phyloP scores from a whole-genome alignment of 2,888 invertebrate genomes.

The Crioceris asparagi region DNA sequence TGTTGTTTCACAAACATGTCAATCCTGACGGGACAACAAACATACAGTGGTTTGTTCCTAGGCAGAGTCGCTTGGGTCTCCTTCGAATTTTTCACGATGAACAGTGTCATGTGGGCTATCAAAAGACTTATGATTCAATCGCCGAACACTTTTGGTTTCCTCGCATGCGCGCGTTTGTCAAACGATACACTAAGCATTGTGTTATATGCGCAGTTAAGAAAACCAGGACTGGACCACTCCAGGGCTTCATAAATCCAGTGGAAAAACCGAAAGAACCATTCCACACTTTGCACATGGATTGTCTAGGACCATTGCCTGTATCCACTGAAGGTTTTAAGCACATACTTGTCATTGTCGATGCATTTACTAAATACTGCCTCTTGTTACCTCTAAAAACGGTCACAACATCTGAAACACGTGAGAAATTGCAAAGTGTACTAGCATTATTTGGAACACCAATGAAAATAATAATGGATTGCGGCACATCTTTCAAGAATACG shows the following conservation, averaged over 20 bases:
- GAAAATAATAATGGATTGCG: conserved; percentile 15
- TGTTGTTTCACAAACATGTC: conserved; percentile 14
- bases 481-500: conserved; percentile 14
- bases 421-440: conserved; percentile 10
- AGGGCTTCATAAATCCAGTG: no score
- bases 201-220: conserved; percentile 21
- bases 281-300: no score
- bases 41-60: conserved; percentile 17
- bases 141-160: conserved; percentile 23
- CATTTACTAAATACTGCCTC: conserved; percentile 8
- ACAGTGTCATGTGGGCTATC: conserved; percentile 18
- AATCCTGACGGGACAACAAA: conserved; percentile 13
- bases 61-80: conserved; percentile 17
- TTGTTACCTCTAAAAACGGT: conserved; percentile 11
- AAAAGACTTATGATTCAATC: conserved; percentile 20
- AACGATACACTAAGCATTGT: conserved; percentile 22
- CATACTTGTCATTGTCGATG: conserved; percentile 1
- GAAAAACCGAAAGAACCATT: no score
- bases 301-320: no score
- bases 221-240: no score
- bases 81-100: conserved; percentile 22
- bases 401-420: conserved; percentile 11
- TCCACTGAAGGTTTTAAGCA: no score
- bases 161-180: conserved; percentile 18
- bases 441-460: conserved; percentile 18